These are phyloP conservation scores for Bos indicus DNA, from an alignment of 2,113 vertebrate genomes.

Conservation along the genomic window DNA sequence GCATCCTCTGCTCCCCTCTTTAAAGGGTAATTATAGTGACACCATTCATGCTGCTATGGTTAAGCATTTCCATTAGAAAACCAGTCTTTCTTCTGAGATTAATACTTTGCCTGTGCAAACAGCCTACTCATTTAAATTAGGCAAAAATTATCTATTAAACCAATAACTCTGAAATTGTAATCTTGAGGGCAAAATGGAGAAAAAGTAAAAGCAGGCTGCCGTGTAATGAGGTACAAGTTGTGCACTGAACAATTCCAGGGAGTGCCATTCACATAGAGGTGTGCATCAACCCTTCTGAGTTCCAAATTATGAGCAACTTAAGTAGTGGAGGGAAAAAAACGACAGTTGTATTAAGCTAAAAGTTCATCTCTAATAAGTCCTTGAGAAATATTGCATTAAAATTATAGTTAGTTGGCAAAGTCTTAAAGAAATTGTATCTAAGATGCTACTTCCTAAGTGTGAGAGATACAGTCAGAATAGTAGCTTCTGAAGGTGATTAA, in stretches of 20 bases:
- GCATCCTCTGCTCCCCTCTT: slow-evolving; percentile 45
- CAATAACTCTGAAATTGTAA: background rate
- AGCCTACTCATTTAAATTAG: slow-evolving; percentile 33
- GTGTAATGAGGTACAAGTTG: background rate
- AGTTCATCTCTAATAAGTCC: background rate
- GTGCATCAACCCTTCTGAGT: background rate
- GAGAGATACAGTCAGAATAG: background rate
- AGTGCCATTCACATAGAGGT: background rate
- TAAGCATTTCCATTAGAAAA: slow-evolving; percentile 68
- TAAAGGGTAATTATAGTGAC: slow-evolving; percentile 64
- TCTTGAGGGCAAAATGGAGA: background rate
- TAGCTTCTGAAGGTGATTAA: background rate
- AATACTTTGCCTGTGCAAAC: slow-evolving; percentile 46
- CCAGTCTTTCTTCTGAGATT: slow-evolving; percentile 39
- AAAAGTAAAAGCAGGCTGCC: background rate
- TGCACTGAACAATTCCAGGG: background rate
- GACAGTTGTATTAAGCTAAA: background rate
- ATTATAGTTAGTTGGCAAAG: background rate
- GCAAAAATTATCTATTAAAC: background rate
- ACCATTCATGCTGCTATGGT: background rate
- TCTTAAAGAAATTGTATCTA: background rate
- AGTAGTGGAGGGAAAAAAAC: background rate
- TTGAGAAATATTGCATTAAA: background rate
- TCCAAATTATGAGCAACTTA: background rate
- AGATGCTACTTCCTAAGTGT: background rate